Conservation (phyloP, 2,797 vertebrate species). For the Lepilemur ruficaudatus region DNA sequence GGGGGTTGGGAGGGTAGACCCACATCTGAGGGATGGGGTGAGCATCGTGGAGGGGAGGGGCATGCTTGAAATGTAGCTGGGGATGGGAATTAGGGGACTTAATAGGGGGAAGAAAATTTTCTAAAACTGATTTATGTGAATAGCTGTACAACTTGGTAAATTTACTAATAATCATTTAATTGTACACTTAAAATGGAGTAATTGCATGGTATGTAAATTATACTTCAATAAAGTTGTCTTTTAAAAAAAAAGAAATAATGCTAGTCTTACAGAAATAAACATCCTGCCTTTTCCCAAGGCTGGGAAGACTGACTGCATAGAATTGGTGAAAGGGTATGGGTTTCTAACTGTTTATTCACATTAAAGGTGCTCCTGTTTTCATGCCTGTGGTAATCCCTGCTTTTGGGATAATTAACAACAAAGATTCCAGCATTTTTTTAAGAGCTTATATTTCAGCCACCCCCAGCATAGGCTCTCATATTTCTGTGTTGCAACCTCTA, state of each 20-base stretch:
- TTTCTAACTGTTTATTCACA: background rate
- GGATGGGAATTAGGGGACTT: no score
- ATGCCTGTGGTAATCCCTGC: background rate
- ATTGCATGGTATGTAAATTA: no score
- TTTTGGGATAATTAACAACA: background rate
- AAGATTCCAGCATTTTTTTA: background rate
- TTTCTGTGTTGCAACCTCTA: background rate
- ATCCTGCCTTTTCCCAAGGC: background rate
- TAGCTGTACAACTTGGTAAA: no score
- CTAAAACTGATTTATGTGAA: no score
- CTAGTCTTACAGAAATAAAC: background rate
- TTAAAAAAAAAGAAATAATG: background rate
- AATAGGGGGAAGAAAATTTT: no score
- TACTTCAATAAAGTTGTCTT: no score
- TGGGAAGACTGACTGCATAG: rapidly evolving
- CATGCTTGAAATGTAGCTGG: no score
- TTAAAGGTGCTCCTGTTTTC: background rate
- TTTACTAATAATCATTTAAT: no score
- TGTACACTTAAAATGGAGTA: no score
- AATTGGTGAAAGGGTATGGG: background rate
- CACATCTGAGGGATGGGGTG: no score
- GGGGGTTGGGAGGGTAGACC: no score
- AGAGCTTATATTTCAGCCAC: background rate
- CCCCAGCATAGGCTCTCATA: background rate
- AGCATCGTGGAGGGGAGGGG: no score